Evolutionary conservation across 2,113 vertebrate genomes (phyloP).

Genomic region (Rostratula benghalensis): DNA sequence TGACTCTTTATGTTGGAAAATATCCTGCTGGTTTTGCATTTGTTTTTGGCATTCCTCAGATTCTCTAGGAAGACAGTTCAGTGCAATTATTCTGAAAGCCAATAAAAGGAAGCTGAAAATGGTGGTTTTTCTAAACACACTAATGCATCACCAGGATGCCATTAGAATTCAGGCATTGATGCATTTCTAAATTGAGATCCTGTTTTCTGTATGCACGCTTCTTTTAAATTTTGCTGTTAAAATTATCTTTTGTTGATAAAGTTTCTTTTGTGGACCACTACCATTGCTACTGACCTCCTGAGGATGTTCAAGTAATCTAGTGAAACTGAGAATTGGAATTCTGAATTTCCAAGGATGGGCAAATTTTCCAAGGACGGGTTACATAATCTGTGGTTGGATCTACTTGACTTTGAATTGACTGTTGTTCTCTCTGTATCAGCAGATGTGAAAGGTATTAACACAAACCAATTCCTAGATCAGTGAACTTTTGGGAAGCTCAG

Average conservation of each 20-base stretch:
- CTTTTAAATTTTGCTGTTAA: background rate
- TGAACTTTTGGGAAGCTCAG: background rate
- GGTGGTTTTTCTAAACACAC: background rate
- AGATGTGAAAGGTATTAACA: background rate
- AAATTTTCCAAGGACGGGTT: no score
- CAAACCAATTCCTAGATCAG: background rate
- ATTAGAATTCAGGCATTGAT: background rate
- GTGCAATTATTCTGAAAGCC: background rate
- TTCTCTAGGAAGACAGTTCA: constrained; percentile 30
- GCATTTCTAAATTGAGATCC: background rate
- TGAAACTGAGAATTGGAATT: background rate
- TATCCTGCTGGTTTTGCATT: background rate
- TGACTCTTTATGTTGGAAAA: background rate
- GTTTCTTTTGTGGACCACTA: background rate
- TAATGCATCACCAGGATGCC: background rate
- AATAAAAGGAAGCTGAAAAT: background rate
- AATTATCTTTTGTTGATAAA: background rate
- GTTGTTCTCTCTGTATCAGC: background rate
- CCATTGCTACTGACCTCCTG: background rate
- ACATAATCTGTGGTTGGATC: background rate
- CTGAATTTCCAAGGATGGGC: background rate
- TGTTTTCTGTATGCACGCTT: background rate
- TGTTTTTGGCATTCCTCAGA: background rate
- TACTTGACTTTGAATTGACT: background rate
- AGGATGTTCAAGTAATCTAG: background rate